Conservation (phyloP, 1,140 invertebrate species). For the Tribolium madens region DNA sequence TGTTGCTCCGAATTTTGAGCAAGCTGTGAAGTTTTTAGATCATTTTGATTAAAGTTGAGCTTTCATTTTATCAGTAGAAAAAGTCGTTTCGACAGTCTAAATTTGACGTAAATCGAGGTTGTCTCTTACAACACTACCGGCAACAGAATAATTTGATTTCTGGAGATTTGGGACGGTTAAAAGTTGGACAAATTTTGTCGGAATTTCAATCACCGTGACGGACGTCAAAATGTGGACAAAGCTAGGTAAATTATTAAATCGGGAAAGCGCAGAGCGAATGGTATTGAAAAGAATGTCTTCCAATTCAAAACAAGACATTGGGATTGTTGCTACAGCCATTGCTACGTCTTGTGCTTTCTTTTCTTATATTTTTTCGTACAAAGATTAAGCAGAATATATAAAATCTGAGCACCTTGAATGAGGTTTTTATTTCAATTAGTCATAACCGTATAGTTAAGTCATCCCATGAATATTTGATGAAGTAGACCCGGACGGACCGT, state of each 20-base stretch:
- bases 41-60: not conserved
- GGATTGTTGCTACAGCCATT: not conserved
- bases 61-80: not conserved
- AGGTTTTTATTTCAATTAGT: constrained; percentile 18
- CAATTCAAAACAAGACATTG: constrained; percentile 2
- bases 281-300: not conserved
- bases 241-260: not conserved
- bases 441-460: not conserved
- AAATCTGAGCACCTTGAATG: not conserved
- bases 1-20: not conserved
- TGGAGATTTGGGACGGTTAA: not conserved
- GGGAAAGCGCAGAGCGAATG: not conserved
- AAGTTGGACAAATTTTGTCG: not conserved
- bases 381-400: not conserved
- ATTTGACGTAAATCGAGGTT: not conserved
- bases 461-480: constrained; percentile 18
- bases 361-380: not conserved
- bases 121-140: not conserved
- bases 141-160: not conserved
- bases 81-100: not conserved
- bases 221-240: constrained; percentile 14
- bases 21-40: not conserved
- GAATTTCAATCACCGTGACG: not conserved
- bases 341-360: not conserved
- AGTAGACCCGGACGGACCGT: constrained; percentile 14